Percentiles rank a stretch among this genome's conserved stretches.
These are phyloP conservation scores for Cyphomyrus discorhynchus DNA, from an alignment of 2,113 vertebrate genomes.

Conservation along the genomic window DNA sequence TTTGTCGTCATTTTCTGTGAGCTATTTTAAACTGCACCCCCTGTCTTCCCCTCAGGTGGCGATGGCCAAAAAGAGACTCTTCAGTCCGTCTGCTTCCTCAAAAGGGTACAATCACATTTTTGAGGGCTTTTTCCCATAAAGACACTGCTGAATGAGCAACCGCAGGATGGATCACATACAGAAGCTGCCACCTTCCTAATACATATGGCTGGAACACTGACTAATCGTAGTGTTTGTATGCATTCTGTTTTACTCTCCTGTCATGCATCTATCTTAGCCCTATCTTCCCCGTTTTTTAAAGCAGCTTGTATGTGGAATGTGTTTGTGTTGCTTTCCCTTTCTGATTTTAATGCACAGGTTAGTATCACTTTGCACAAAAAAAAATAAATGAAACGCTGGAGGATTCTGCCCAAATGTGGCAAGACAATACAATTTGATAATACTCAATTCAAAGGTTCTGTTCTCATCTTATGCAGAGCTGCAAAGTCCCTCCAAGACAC, in stretches of 20 bases:
- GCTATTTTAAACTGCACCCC: background rate
- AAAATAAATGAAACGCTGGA: background rate
- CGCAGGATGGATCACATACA: background rate
- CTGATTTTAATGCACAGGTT: background rate
- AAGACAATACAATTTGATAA: background rate
- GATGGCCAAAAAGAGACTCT: slow-evolving; percentile 28
- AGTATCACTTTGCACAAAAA: background rate
- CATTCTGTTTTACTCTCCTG: background rate
- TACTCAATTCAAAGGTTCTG: background rate
- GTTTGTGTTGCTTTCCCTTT: background rate
- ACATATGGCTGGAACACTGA: background rate
- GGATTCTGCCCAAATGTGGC: background rate
- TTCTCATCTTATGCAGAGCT: background rate
- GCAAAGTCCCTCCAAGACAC: background rate
- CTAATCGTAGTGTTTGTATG: background rate
- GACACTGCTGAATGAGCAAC: background rate
- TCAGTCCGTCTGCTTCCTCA: slow-evolving; percentile 25
- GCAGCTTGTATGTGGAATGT: background rate
- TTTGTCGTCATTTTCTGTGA: too few relatives aligned
- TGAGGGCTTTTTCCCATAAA: background rate
- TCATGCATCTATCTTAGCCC: background rate
- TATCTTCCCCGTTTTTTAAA: background rate
- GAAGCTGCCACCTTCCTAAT: background rate
- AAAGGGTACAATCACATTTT: slow-evolving; percentile 28
- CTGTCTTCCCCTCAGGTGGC: slow-evolving; percentile 25